Conservation (phyloP, 2,888 invertebrate species). For the Zhuqinia jingwanae region DNA sequence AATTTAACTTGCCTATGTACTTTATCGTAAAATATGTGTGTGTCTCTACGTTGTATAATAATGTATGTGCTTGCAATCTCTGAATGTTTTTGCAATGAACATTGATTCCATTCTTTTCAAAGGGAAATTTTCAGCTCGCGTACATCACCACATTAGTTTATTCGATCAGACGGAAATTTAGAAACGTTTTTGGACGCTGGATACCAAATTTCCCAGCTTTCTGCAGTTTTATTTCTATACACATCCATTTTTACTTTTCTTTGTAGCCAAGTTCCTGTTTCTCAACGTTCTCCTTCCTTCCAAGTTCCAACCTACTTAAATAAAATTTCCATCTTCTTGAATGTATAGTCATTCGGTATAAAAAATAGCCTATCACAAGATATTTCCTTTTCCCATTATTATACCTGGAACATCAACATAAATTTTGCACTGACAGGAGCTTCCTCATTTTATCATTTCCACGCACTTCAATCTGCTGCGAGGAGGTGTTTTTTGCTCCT, state of each 20-base stretch:
- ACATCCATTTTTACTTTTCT: neutral
- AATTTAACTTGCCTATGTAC: neutral
- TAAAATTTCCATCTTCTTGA: conserved; percentile 39
- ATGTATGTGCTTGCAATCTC: neutral
- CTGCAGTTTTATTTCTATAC: neutral
- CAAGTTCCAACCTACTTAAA: conserved; percentile 16
- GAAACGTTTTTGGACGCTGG: neutral
- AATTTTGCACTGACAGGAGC: conserved; percentile 64
- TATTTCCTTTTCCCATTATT: conserved; percentile 42
- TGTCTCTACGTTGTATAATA: neutral
- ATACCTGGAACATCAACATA: conserved; percentile 56
- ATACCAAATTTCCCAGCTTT: no score
- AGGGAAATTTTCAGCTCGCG: no score
- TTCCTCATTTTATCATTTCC: conserved; percentile 42
- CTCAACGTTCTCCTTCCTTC: neutral
- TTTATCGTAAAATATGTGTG: neutral
- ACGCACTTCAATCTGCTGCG: neutral
- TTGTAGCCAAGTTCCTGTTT: neutral
- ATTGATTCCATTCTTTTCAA: no score
- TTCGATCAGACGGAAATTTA: conserved; percentile 22
- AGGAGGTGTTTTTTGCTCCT: neutral
- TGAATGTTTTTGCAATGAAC: no score
- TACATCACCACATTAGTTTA: neutral
- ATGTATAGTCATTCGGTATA: conserved; percentile 7
- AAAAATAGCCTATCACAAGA: neutral